These are phyloP conservation scores for Hesperia comma DNA, from an alignment of 2,888 invertebrate genomes.

Conservation along the genomic window DNA sequence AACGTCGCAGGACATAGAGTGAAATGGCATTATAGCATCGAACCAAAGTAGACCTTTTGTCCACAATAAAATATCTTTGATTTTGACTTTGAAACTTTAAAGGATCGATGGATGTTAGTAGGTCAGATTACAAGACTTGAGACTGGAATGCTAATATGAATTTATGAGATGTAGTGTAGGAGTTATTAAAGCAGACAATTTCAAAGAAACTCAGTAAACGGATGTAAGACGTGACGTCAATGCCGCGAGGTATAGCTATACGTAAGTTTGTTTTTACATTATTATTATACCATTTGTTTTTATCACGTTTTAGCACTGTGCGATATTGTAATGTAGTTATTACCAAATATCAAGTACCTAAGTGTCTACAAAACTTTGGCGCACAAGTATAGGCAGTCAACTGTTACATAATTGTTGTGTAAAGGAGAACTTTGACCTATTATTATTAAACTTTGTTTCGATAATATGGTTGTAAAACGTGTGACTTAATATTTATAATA, in stretches of 20 bases:
- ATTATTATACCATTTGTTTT: neutral
- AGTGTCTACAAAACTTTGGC: neutral
- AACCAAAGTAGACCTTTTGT: too few species aligned
- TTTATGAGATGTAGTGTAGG: neutral
- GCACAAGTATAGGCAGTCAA: neutral
- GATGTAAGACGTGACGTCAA: slow-evolving; percentile 10
- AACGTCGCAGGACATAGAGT: too few species aligned
- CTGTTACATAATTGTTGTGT: too few species aligned
- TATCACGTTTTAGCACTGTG: neutral
- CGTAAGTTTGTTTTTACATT: neutral
- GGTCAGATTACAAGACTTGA: neutral
- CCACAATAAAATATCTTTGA: too few species aligned
- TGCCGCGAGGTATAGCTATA: neutral
- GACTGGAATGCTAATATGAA: slow-evolving; percentile 8
- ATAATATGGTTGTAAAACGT: neutral
- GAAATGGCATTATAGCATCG: too few species aligned
- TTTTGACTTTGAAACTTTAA: too few species aligned
- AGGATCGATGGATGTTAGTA: neutral
- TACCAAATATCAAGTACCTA: neutral
- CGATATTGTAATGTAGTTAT: neutral
- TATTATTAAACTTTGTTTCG: neutral
- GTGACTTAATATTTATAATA: neutral
- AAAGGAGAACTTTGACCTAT: neutral
- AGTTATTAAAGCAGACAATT: slow-evolving; percentile 1
- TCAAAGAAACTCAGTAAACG: slow-evolving; percentile 12